Percentiles rank a stretch among this genome's conserved stretches.
phyloP scores from a whole-genome alignment of 1,140 invertebrate genomes.

The Pectinophora gossypiella region DNA sequence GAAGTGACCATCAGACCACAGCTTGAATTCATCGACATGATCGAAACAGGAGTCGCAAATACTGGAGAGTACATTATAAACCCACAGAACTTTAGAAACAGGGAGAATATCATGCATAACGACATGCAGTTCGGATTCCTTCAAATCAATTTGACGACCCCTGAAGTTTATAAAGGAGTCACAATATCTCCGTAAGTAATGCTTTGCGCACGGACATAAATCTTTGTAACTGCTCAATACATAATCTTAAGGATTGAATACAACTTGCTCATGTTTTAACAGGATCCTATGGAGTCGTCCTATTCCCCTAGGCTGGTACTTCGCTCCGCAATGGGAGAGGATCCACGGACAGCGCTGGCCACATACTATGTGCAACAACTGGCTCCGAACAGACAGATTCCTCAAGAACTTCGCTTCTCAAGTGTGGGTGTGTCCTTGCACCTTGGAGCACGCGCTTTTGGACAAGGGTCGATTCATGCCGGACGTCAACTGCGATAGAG shows the following conservation, averaged over 20 bases:
- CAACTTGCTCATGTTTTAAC: conserved; percentile 21
- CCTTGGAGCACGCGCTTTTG: conserved; percentile 89
- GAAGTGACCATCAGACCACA: conserved; percentile 87
- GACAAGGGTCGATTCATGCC: conserved; percentile 96
- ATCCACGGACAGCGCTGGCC: conserved; percentile 87
- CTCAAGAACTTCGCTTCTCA: conserved; percentile 93
- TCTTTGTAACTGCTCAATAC: too few relatives aligned
- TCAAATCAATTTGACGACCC: conserved; percentile 91
- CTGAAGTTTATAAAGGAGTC: conserved; percentile 81
- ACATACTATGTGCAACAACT: conserved; percentile 88
- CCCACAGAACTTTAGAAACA: conserved; percentile 80
- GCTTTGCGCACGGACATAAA: too few relatives aligned
- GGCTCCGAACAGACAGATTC: conserved; percentile 91
- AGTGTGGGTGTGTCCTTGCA: conserved; percentile 93
- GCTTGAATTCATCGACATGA: conserved; percentile 78
- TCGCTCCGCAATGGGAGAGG: conserved; percentile 89
- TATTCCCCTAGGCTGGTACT: conserved; percentile 95
- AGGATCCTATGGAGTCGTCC: conserved; percentile 92
- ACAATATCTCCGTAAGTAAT: conserved; percentile 86
- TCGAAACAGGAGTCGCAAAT: conserved; percentile 79
- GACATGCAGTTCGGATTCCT: conserved; percentile 93
- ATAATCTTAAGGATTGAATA: not conserved
- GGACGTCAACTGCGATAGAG: conserved; percentile 93
- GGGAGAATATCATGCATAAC: conserved; percentile 80
- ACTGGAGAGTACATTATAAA: conserved; percentile 81